These are phyloP conservation scores for Procambarus virginalis DNA, from an alignment of 1,140 invertebrate genomes.

Conservation along the genomic window DNA sequence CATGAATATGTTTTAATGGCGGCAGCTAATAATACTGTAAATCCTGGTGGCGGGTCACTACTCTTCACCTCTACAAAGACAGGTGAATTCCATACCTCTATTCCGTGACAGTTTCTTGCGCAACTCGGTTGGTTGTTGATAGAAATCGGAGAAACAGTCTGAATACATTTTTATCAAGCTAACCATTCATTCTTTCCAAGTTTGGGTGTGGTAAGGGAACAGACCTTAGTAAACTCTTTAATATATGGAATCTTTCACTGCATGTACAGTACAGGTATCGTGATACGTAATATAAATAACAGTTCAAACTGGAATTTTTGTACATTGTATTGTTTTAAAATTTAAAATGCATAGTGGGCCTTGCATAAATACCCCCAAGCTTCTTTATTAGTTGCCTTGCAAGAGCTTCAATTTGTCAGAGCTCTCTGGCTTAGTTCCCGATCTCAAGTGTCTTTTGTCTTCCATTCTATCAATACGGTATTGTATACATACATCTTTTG, in stretches of 20 bases:
- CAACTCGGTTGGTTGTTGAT: background rate
- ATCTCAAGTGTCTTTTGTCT: background rate
- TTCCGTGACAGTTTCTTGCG: background rate
- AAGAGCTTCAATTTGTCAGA: background rate
- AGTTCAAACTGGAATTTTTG: background rate
- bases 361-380: background rate
- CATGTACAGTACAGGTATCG: background rate
- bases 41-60: background rate
- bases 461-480: background rate
- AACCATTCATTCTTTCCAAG: background rate
- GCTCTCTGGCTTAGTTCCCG: background rate
- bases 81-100: background rate
- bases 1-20: background rate
- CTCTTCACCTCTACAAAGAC: background rate
- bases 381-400: background rate
- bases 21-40: background rate
- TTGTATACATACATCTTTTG: background rate
- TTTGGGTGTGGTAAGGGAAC: conserved; percentile 3
- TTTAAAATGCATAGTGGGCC: background rate
- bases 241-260: background rate
- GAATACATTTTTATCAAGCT: too few species aligned
- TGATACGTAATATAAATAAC: background rate
- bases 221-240: background rate
- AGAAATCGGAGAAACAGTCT: background rate
- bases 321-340: background rate